Percentiles rank a stretch among this genome's conserved stretches.
phyloP scores from a whole-genome alignment of 2,888 invertebrate species.

The Amiota mariae region DNA sequence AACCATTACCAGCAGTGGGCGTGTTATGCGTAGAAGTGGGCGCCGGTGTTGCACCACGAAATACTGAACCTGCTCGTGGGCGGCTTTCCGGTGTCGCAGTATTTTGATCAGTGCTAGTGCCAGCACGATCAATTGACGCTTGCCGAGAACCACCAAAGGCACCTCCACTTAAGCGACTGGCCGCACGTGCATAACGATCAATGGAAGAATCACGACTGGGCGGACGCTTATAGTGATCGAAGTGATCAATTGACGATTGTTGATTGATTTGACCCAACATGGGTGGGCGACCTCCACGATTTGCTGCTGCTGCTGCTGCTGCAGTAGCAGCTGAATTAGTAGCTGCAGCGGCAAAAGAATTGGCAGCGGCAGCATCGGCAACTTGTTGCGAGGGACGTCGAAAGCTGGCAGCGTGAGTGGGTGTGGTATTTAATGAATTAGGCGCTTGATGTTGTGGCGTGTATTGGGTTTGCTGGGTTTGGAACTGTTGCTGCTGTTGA shows the following conservation, averaged over 20 bases:
- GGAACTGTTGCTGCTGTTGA: slow-evolving; percentile 44
- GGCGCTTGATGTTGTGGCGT: slow-evolving; percentile 53
- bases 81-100: slow-evolving; percentile 56
- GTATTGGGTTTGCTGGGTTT: slow-evolving; percentile 51
- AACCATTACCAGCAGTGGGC: slow-evolving; percentile 78
- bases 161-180: slow-evolving; percentile 76
- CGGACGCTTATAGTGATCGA: slow-evolving; percentile 94
- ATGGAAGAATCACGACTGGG: slow-evolving; percentile 91
- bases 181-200: slow-evolving; percentile 84
- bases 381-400: slow-evolving; percentile 64
- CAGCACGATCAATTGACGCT: slow-evolving; percentile 82
- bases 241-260: slow-evolving; percentile 88
- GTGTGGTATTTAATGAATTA: slow-evolving; percentile 57
- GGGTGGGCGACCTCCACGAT: slow-evolving; percentile 76
- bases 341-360: slow-evolving; percentile 33
- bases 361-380: slow-evolving; percentile 40
- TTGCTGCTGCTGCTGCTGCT: slow-evolving; percentile 54
- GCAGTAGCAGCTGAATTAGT: slow-evolving; percentile 40
- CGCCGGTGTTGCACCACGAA: slow-evolving; percentile 74
- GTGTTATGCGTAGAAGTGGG: slow-evolving; percentile 38
- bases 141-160: slow-evolving; percentile 80
- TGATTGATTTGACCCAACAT: slow-evolving; percentile 70
- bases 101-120: slow-evolving; percentile 50
- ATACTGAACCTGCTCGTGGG: slow-evolving; percentile 76
- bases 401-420: slow-evolving; percentile 56